phyloP scores from a whole-genome alignment of 2,113 vertebrate genomes.

The Puma concolor region DNA sequence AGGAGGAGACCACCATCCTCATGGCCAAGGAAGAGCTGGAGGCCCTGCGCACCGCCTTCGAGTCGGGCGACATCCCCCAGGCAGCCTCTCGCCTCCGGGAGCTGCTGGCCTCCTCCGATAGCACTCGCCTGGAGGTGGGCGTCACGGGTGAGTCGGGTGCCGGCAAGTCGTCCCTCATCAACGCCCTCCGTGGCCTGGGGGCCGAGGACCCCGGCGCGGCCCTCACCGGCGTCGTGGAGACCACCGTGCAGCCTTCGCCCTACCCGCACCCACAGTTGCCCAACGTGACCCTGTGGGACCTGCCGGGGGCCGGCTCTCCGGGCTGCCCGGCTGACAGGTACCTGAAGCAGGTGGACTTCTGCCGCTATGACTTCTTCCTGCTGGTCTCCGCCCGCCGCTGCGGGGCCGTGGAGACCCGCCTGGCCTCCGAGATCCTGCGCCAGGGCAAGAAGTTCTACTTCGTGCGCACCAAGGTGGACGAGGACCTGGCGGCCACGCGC shows the following conservation, averaged over 20 bases:
- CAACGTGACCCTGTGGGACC: slow-evolving; percentile 85
- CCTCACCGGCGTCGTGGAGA: slow-evolving; percentile 84
- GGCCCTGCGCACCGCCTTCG: slow-evolving; percentile 72
- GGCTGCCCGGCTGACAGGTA: slow-evolving; percentile 82
- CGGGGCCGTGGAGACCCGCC: slow-evolving; percentile 75
- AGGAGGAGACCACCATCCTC: slow-evolving; percentile 70
- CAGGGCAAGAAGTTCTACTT: slow-evolving; percentile 87
- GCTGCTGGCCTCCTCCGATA: slow-evolving; percentile 64
- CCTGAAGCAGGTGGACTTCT: slow-evolving; percentile 82
- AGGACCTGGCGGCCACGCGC: slow-evolving; percentile 73
- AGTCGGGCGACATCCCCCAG: slow-evolving; percentile 66
- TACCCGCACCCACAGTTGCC: slow-evolving; percentile 83
- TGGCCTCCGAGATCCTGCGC: slow-evolving; percentile 80
- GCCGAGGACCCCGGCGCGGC: slow-evolving; percentile 84
- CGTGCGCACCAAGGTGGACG: slow-evolving; percentile 86
- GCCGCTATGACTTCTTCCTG: slow-evolving; percentile 87
- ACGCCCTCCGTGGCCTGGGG: slow-evolving; percentile 83
- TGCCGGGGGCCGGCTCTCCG: slow-evolving; percentile 85
- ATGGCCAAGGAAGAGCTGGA: slow-evolving; percentile 76
- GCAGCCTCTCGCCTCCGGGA: slow-evolving; percentile 68
- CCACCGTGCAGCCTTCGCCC: slow-evolving; percentile 76
- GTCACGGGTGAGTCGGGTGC: slow-evolving; percentile 85
- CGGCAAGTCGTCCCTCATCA: slow-evolving; percentile 88
- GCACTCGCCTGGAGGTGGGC: slow-evolving; percentile 81
- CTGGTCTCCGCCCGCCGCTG: slow-evolving; percentile 84